These are phyloP conservation scores for Megatriorchis doriae DNA, from an alignment of 2,113 vertebrate species.

Conservation along the genomic window DNA sequence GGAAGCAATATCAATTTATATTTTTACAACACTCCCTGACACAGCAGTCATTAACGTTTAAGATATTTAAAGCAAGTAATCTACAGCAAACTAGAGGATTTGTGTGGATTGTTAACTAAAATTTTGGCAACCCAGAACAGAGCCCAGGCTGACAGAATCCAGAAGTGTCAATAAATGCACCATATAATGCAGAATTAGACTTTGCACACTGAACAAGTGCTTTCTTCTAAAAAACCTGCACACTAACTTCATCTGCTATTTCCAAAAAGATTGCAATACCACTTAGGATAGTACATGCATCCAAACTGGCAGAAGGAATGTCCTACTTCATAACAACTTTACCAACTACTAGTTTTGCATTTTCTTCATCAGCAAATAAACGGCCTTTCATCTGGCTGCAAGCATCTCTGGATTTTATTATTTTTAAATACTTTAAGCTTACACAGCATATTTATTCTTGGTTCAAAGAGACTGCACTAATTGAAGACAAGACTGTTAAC, in stretches of 20 bases:
- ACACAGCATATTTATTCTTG: slow-evolving; percentile 16
- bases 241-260: not conserved
- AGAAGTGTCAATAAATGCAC: not conserved
- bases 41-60: not conserved
- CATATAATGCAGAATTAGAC: not conserved
- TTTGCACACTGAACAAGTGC: not conserved
- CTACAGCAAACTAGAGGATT: not conserved
- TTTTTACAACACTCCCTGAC: not conserved
- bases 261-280: not conserved
- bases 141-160: not conserved
- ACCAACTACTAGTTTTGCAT: not conserved
- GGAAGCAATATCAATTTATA: not conserved
- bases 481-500: slow-evolving; percentile 17
- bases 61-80: not conserved
- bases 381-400: slow-evolving; percentile 42
- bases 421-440: slow-evolving; percentile 36
- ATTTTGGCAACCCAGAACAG: not conserved
- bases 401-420: slow-evolving; percentile 8
- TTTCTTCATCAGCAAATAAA: slow-evolving; percentile 33
- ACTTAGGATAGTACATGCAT: not conserved
- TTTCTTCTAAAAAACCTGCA: not conserved
- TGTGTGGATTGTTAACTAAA: not conserved
- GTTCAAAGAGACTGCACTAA: slow-evolving; percentile 35
- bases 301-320: not conserved
- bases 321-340: not conserved